These are phyloP conservation scores for Pogonomyrmex californicus DNA, from an alignment of 1,140 invertebrate genomes.

Conservation along the genomic window DNA sequence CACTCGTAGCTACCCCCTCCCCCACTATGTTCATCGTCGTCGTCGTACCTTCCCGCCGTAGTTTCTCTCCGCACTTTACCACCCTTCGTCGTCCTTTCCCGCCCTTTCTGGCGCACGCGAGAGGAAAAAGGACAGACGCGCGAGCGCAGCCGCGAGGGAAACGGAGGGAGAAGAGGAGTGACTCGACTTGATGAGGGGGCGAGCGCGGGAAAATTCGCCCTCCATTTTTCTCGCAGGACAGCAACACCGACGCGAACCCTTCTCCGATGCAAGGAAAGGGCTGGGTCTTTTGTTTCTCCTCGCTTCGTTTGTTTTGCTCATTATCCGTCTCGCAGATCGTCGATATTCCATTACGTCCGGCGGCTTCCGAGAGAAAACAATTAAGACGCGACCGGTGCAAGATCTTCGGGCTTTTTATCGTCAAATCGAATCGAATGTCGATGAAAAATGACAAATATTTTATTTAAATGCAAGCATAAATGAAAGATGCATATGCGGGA, in stretches of 20 bases:
- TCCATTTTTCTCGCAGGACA: constrained; percentile 76
- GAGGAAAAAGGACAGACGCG: background rate
- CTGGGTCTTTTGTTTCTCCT: constrained; percentile 59
- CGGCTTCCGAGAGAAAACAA: constrained; percentile 65
- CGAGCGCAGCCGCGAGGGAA: background rate
- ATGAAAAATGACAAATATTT: constrained; percentile 11
- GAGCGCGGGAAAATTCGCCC: constrained; percentile 77
- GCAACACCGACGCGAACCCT: constrained; percentile 68
- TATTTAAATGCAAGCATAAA: background rate
- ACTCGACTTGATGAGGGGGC: constrained; percentile 44
- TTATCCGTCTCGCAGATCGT: constrained; percentile 65
- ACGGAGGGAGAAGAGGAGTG: background rate
- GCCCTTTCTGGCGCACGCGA: constrained; percentile 67
- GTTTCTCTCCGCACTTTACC: constrained; percentile 60
- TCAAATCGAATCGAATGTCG: constrained; percentile 19
- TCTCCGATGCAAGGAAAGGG: constrained; percentile 61
- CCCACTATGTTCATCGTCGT: constrained; percentile 60
- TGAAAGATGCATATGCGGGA: background rate
- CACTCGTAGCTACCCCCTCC: constrained; percentile 46
- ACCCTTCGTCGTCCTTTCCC: constrained; percentile 71
- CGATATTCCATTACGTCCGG: constrained; percentile 69
- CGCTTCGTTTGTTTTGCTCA: constrained; percentile 70
- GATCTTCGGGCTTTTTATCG: constrained; percentile 58
- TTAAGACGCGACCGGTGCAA: constrained; percentile 56
- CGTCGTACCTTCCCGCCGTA: constrained; percentile 70